Evolutionary conservation across 1,140 invertebrate genomes (phyloP).

Genomic region (Pogonomyrmex barbatus): DNA sequence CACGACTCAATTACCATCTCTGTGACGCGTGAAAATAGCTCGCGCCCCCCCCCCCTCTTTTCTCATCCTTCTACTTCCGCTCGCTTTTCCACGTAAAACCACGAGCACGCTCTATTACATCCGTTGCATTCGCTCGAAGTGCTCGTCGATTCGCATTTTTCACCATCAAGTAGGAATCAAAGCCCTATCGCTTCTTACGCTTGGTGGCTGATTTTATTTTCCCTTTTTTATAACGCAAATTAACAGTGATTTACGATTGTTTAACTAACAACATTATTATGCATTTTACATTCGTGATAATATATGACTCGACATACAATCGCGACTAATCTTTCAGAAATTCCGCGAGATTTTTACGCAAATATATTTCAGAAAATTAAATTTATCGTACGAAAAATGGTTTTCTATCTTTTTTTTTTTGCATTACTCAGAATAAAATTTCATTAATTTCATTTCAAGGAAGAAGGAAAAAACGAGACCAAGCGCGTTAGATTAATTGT

Average conservation of each 20-base stretch:
- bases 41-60: constrained; percentile 1
- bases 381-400: neutral
- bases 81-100: constrained; percentile 41
- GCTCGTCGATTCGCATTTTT: constrained; percentile 47
- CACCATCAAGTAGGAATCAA: constrained; percentile 43
- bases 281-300: constrained; percentile 21
- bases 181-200: constrained; percentile 4
- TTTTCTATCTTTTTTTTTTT: neutral
- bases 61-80: neutral
- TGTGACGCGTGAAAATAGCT: constrained; percentile 56
- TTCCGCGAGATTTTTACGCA: neutral
- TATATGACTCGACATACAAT: neutral
- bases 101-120: constrained; percentile 42
- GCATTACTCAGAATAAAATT: neutral
- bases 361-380: neutral
- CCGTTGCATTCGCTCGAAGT: constrained; percentile 15
- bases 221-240: constrained; percentile 34
- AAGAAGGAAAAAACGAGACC: neutral
- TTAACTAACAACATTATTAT: constrained; percentile 5
- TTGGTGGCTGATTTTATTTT: neutral
- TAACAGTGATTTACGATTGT: constrained; percentile 13
- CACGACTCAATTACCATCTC: constrained; percentile 62
- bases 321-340: neutral
- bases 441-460: constrained; percentile 24
- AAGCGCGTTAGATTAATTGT: constrained; percentile 28